Evolutionary conservation across 2,888 invertebrate genomes (phyloP).

Genomic region (Ectropis crepuscularia): DNA sequence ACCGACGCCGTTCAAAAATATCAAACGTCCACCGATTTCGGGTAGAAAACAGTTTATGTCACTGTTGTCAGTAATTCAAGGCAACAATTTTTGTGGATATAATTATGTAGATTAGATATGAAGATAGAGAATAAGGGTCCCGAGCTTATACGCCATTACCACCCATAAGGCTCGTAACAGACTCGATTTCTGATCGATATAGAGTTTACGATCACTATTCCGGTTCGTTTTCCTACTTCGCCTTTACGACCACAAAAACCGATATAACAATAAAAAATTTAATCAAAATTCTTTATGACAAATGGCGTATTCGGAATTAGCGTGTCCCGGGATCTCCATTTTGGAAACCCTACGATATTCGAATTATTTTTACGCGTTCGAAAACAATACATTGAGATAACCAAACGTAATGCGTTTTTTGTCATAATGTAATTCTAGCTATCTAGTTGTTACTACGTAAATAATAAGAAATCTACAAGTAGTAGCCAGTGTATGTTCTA

Average conservation of each 20-base stretch:
- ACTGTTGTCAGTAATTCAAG: no score
- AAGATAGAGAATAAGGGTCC: background rate
- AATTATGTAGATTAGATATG: no score
- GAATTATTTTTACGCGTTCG: background rate
- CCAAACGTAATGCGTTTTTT: no score
- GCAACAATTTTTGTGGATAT: no score
- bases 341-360: background rate
- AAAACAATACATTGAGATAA: background rate
- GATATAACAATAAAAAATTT: constrained; percentile 45
- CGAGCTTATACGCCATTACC: constrained; percentile 29
- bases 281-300: constrained; percentile 52
- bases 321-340: constrained; percentile 9
- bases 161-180: constrained; percentile 34
- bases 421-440: no score
- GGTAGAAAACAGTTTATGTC: no score
- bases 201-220: constrained; percentile 34
- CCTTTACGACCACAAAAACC: constrained; percentile 35
- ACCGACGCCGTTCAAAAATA: no score
- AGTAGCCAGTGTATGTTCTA: no score
- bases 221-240: constrained; percentile 35
- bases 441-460: no score
- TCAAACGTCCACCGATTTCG: no score
- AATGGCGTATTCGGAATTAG: constrained; percentile 35
- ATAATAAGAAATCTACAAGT: no score
- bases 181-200: constrained; percentile 34